phyloP scores from a whole-genome alignment of 2,888 invertebrate genomes.

The Phortica magna region DNA sequence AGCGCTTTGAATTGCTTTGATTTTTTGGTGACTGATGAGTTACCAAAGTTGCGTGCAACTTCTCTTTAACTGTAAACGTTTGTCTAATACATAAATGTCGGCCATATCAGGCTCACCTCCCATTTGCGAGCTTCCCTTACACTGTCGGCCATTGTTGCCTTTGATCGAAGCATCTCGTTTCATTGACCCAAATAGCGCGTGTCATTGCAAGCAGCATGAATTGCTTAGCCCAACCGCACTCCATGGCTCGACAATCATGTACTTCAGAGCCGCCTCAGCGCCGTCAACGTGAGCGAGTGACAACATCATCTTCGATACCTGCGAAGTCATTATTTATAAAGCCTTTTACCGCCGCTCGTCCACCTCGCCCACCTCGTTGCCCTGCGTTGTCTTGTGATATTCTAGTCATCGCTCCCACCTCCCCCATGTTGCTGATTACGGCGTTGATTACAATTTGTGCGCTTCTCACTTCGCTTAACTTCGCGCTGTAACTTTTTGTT shows the following conservation, averaged over 20 bases:
- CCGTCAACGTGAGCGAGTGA: neutral
- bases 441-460: slow-evolving; percentile 11
- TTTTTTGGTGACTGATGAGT: too few relatives aligned
- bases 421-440: neutral
- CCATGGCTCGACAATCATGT: neutral
- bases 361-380: neutral
- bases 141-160: neutral
- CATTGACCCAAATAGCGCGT: slow-evolving; percentile 67
- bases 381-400: slow-evolving; percentile 31
- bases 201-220: slow-evolving; percentile 27
- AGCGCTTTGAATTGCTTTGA: too few relatives aligned
- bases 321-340: slow-evolving; percentile 24
- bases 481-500: neutral
- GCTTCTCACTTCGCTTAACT: neutral
- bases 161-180: slow-evolving; percentile 38
- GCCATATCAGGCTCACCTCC: too few relatives aligned
- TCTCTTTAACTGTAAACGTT: too few relatives aligned
- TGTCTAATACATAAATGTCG: too few relatives aligned
- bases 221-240: neutral
- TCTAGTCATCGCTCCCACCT: slow-evolving; percentile 42
- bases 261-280: neutral
- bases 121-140: too few relatives aligned
- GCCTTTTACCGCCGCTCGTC: neutral
- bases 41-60: too few relatives aligned
- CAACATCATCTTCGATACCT: slow-evolving; percentile 22